Evolutionary conservation across 2,113 vertebrate species (phyloP).

Genomic region (Anguilla rostrata): DNA sequence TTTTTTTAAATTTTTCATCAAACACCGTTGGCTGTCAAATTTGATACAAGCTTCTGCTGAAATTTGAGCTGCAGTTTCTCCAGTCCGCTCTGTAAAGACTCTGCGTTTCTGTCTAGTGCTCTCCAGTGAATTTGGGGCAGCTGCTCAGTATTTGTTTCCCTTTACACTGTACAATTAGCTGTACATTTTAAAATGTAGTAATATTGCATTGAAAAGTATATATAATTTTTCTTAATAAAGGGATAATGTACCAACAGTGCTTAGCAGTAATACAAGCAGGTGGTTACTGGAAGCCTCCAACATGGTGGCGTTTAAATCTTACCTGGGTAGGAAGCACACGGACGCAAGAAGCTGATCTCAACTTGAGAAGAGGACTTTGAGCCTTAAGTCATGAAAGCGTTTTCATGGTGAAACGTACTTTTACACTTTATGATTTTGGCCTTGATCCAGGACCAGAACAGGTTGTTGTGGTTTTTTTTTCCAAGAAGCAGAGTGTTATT

Average conservation of each 20-base stretch:
- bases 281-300: background rate
- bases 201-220: background rate
- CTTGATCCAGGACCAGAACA: background rate
- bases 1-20: background rate
- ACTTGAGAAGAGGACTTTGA: background rate
- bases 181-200: constrained; percentile 25
- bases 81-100: background rate
- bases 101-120: too few relatives aligned
- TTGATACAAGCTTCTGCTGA: constrained; percentile 11
- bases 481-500: background rate
- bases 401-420: background rate
- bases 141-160: background rate
- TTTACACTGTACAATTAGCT: constrained; percentile 12
- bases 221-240: constrained; percentile 25
- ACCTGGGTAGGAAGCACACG: background rate
- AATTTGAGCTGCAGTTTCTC: background rate
- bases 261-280: background rate
- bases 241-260: background rate
- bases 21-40: constrained; percentile 20
- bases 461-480: background rate
- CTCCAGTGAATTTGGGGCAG: background rate
- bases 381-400: background rate
- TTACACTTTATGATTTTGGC: background rate
- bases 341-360: background rate
- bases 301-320: background rate